Percentiles rank a stretch among this genome's conserved stretches.
Conservation (phyloP, 2,888 invertebrate species). For the Tinea pellionella region DNA sequence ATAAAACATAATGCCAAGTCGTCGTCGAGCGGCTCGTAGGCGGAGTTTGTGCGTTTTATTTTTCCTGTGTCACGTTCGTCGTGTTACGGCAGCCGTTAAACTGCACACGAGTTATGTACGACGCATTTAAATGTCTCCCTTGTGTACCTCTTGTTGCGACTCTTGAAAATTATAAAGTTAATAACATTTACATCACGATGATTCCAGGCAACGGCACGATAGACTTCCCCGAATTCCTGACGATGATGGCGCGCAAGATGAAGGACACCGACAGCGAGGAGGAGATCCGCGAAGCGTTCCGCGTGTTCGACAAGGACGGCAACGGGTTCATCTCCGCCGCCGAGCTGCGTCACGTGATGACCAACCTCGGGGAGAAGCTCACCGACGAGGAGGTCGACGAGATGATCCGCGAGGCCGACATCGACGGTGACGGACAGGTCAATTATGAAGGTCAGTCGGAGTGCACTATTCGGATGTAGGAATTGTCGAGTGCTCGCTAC, state of each 20-base stretch:
- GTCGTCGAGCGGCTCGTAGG: no score
- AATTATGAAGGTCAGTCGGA: constrained; percentile 87
- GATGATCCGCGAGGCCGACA: constrained; percentile 99
- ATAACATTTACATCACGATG: no score
- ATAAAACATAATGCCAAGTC: no score
- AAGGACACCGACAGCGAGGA: constrained; percentile 99
- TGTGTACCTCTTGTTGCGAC: no score
- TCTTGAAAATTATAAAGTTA: no score
- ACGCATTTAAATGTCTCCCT: no score
- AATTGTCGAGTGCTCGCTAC: no score
- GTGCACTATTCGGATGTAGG: no score
- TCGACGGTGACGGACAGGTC: constrained; percentile 99
- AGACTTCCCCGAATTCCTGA: constrained; percentile 99
- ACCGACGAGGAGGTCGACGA: constrained; percentile 99
- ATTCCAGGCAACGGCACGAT: constrained; percentile 96
- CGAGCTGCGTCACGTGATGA: constrained; percentile 99
- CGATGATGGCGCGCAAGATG: constrained; percentile 99
- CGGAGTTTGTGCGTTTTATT: no score
- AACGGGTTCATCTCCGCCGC: constrained; percentile 99
- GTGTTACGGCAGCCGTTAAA: no score
- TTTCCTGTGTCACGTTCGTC: no score
- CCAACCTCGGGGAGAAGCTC: constrained; percentile 98
- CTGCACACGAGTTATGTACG: no score
- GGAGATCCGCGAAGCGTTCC: constrained; percentile 98
- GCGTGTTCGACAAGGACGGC: constrained; percentile 99